Evolutionary conservation across 2,888 invertebrate species (phyloP).

Genomic region (Rhaphigaster nebulosa): DNA sequence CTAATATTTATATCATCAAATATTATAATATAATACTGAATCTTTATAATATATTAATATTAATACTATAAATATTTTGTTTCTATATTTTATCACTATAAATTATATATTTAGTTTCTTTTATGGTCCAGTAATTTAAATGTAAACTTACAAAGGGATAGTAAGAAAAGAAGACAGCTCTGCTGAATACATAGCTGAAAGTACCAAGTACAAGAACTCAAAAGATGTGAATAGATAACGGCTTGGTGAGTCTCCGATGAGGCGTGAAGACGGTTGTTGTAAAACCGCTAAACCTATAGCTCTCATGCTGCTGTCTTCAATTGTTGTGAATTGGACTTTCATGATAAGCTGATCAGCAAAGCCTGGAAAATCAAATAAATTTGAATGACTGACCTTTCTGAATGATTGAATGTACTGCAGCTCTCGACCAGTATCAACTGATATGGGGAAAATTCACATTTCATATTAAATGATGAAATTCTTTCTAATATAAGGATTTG

Average conservation of each 20-base stretch:
- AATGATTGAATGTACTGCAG: neutral
- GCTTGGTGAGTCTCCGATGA: slow-evolving; percentile 63
- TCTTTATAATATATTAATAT: too few relatives aligned
- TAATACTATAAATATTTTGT: too few relatives aligned
- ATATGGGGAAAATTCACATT: neutral
- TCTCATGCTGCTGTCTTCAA: slow-evolving; percentile 60
- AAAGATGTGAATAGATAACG: slow-evolving; percentile 63
- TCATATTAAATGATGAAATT: neutral
- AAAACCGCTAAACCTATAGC: slow-evolving; percentile 61
- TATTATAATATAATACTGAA: neutral
- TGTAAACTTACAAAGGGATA: slow-evolving; percentile 60
- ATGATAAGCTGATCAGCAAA: slow-evolving; percentile 56
- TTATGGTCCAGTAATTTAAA: too few relatives aligned
- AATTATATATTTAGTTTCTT: too few relatives aligned
- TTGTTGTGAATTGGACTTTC: slow-evolving; percentile 61
- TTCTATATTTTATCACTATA: neutral
- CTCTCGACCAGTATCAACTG: neutral
- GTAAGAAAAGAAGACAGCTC: slow-evolving; percentile 62
- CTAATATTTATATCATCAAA: too few relatives aligned
- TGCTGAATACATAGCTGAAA: slow-evolving; percentile 61
- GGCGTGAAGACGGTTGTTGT: slow-evolving; percentile 61
- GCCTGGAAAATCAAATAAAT: slow-evolving; percentile 47
- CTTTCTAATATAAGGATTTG: neutral
- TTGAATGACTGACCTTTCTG: neutral
- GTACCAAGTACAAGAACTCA: slow-evolving; percentile 62